Evolutionary conservation across 2,888 invertebrate genomes (phyloP), one percentile per base, ranked within the genome.

Genomic region (Tribolium freemani): DNA sequence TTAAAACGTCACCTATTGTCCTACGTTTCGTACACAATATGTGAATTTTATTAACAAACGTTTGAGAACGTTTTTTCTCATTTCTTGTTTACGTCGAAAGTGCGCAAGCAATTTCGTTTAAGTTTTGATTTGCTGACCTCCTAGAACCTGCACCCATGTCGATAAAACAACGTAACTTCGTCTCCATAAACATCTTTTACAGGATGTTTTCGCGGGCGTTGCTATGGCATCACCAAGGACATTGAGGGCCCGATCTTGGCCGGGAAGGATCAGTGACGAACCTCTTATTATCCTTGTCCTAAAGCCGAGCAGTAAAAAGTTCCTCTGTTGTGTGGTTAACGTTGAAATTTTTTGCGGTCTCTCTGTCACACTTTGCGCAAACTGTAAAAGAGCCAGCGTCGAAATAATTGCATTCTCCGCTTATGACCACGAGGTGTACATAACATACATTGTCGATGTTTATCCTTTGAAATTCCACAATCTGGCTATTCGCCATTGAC

Each of bases 221-320:
- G 44, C 74, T 60, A 73, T 74, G 74, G 64, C 63, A 45, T 69
- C 69, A 44, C 56, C 63, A 73, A 73, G 71, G 63, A 69, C 60
- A 60, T 58, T 58, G 38, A 38, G 63, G 63, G 48, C 16, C 63
- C n/a, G 44, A 53, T 64, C 53, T 48, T 63, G 31, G 13, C 38
- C 31, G 38, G 13, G 57, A 9, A 21, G 45, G 57, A 58, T 58
- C 56, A 38, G 26, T 63, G 48, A 20, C 51, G 16, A 38, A 51
- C 50, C 21, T 64, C 63, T 50, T 63, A 63, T 63, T 64, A 64
- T 64, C 64, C 21, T 58, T n/a, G 64, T 54, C 45, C 45, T 50
- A 51, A 51, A 63, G 13, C 31, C 53, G 13, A 26, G 56, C 66
- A 20, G 56, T 66, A 66, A 66, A 66, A 66, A 30, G 38, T 38